These are phyloP conservation scores for Neogale vison DNA, from an alignment of 2,113 vertebrate species.

Conservation along the genomic window DNA sequence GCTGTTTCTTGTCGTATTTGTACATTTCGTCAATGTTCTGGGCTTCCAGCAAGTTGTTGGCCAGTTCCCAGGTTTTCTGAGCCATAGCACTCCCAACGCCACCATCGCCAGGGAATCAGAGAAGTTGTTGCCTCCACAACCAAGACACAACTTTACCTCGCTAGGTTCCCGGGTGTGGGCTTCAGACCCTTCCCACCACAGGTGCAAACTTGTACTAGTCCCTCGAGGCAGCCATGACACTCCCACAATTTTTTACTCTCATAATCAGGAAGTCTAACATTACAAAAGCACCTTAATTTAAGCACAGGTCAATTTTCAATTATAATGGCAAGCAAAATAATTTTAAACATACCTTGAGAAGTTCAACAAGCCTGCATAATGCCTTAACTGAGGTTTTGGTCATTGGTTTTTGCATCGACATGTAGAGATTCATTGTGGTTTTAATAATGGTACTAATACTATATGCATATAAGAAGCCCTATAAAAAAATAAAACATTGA, in stretches of 20 bases:
- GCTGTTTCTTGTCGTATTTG: conserved; percentile 98
- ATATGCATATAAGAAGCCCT: conserved; percentile 98
- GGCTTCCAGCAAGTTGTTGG: conserved; percentile 98
- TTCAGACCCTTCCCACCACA: neutral
- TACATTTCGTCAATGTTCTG: conserved; percentile 98
- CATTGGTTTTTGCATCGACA: conserved; percentile 99
- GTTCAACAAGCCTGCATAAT: conserved; percentile 94
- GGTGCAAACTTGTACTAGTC: neutral
- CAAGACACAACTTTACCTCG: neutral
- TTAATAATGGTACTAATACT: conserved; percentile 96
- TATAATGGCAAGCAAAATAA: neutral
- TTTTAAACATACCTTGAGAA: conserved; percentile 91
- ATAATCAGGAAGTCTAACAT: neutral
- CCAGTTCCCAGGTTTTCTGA: conserved; percentile 97
- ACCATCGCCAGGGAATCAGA: conserved; percentile 80
- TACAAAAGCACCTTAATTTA: neutral
- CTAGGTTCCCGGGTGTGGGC: neutral
- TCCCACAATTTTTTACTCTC: neutral
- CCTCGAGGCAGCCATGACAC: conserved; percentile 69
- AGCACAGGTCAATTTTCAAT: neutral
- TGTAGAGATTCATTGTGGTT: conserved; percentile 98
- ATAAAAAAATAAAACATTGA: conserved; percentile 63
- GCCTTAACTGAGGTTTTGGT: conserved; percentile 98
- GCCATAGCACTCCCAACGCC: conserved; percentile 90
- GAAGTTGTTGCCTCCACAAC: conserved; percentile 15